Conservation (phyloP, 1,140 invertebrate genomes). For the Panagrolaimus sp. region DNA sequence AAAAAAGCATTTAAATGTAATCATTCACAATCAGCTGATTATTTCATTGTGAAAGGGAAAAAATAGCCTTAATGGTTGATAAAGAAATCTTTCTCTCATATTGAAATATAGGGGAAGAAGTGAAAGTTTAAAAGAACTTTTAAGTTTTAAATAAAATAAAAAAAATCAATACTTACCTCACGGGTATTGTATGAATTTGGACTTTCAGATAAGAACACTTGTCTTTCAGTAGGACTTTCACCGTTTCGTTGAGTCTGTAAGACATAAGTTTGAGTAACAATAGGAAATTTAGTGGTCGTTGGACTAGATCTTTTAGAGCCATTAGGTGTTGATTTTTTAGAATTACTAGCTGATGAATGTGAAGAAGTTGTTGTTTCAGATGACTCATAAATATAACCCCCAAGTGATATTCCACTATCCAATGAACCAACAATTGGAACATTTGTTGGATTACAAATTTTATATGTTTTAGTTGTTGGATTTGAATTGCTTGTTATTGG, state of each 20-base stretch:
- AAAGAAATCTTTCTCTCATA: neutral
- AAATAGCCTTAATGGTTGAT: neutral
- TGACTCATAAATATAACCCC: constrained; percentile 11
- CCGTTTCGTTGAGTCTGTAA: constrained; percentile 13
- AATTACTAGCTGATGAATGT: constrained; percentile 18
- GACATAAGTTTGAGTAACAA: constrained; percentile 18
- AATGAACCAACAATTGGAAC: constrained; percentile 12
- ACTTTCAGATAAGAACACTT: constrained; percentile 22
- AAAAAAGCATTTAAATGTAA: neutral
- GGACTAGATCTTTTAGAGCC: constrained; percentile 16
- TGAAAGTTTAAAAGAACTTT: neutral
- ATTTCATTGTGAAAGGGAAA: neutral
- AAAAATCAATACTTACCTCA: constrained; percentile 22
- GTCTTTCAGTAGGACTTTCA: constrained; percentile 16
- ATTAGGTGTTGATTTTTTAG: constrained; percentile 20
- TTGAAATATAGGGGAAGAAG: neutral
- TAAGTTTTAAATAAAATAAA: constrained; percentile 10
- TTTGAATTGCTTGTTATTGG: neutral
- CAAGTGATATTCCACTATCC: constrained; percentile 15
- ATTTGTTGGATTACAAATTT: constrained; percentile 17
- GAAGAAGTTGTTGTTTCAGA: neutral
- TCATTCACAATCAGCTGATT: neutral
- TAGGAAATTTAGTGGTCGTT: constrained; percentile 14
- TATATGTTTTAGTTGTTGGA: constrained; percentile 10
- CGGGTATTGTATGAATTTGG: constrained; percentile 22